These are phyloP conservation scores for Myrmecophaga tridactyla DNA, from an alignment of 2,113 vertebrate species.

Conservation along the genomic window DNA sequence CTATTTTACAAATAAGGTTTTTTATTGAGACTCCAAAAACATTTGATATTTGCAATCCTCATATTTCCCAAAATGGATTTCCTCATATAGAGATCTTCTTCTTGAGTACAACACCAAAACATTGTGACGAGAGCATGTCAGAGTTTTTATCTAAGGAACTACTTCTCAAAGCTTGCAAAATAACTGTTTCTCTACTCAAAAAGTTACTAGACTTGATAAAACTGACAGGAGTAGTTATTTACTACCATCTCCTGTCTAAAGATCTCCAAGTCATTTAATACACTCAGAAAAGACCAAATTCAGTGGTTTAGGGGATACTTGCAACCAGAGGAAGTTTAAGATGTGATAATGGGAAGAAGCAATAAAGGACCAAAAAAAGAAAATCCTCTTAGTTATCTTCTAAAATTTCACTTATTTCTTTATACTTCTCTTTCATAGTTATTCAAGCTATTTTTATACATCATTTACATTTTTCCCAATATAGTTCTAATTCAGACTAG, in stretches of 20 bases:
- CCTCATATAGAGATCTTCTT: background rate
- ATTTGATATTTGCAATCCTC: conserved; percentile 25
- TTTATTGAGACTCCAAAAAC: background rate
- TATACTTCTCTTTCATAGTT: background rate
- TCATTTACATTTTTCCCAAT: background rate
- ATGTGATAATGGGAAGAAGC: background rate
- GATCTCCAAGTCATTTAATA: background rate
- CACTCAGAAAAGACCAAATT: background rate
- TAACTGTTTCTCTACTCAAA: background rate
- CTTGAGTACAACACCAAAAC: background rate
- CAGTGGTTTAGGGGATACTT: background rate
- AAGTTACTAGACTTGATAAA: background rate
- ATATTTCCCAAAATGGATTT: background rate
- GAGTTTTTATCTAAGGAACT: conserved; percentile 27
- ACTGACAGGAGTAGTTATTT: background rate
- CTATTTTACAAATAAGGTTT: background rate
- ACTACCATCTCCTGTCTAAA: background rate
- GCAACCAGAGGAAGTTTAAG: background rate
- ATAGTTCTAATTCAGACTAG: conserved; percentile 16
- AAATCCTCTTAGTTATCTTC: background rate
- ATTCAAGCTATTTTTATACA: background rate
- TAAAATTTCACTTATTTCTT: conserved; percentile 17
- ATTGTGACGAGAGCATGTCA: background rate
- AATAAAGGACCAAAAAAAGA: background rate
- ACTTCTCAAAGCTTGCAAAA: conserved; percentile 17